A percentile compares a stretch with the other conserved stretches of the same genome.
Conservation (phyloP, 2,888 invertebrate genomes). For the Idaea dimidiata region DNA sequence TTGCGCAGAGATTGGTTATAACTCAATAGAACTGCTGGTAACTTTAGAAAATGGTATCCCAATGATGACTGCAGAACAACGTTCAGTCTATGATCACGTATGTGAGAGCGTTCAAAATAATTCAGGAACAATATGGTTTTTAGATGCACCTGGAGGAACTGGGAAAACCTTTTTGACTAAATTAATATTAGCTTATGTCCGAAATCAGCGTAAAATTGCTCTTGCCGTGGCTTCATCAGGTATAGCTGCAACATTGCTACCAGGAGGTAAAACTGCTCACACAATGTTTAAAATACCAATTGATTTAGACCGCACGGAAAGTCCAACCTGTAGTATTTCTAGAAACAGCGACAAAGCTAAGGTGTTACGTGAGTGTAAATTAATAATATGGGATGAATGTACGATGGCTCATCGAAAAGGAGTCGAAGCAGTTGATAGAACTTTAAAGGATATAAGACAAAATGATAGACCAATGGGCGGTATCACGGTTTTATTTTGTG, state of each 20-base stretch:
- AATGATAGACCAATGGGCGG: not conserved
- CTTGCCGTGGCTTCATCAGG: constrained; percentile 10
- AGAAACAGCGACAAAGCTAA: constrained; percentile 5
- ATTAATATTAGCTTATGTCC: constrained; percentile 4
- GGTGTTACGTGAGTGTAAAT: not conserved
- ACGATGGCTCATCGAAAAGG: constrained; percentile 2
- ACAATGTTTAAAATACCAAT: constrained; percentile 12
- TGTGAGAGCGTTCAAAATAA: constrained; percentile 18
- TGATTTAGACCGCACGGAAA: constrained; percentile 3
- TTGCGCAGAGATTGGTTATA: too few relatives aligned
- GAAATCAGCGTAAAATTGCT: constrained; percentile 7
- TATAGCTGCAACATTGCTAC: constrained; percentile 12
- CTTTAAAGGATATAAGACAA: not conserved
- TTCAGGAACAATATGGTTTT: constrained; percentile 18
- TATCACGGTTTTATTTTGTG: constrained; percentile 4
- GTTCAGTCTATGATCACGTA: constrained; percentile 18
- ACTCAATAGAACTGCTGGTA: constrained; percentile 16
- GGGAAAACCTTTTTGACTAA: constrained; percentile 15
- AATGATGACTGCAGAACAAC: constrained; percentile 11
- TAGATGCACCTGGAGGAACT: constrained; percentile 18
- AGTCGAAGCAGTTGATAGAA: not conserved
- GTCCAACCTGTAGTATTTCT: constrained; percentile 7
- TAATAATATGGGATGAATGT: constrained; percentile 7
- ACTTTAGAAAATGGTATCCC: constrained; percentile 18
- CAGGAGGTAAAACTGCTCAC: constrained; percentile 8